phyloP scores from a whole-genome alignment of 2,888 invertebrate genomes.

The Odontomyia ornata region DNA sequence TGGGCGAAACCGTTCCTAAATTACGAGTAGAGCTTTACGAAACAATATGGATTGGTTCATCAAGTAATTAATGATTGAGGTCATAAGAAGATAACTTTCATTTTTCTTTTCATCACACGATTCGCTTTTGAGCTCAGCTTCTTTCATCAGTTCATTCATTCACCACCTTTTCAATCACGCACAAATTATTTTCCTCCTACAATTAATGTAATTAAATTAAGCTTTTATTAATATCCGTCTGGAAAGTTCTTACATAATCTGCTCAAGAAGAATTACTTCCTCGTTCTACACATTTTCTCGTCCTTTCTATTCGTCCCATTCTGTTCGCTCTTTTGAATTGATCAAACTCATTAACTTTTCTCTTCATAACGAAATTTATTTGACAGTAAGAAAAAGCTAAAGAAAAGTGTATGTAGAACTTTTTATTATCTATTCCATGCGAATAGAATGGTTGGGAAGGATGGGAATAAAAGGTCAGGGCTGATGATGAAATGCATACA shows the following conservation, averaged over 20 bases:
- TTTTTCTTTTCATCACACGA: too few relatives aligned
- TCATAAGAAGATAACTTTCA: too few relatives aligned
- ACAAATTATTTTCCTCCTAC: constrained; percentile 5
- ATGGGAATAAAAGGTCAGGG: too few relatives aligned
- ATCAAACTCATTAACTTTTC: constrained; percentile 31
- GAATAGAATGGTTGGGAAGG: not conserved
- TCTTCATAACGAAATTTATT: not conserved
- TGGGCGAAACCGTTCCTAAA: too few relatives aligned
- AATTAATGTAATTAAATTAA: constrained; percentile 24
- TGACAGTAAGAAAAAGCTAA: not conserved
- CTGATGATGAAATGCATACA: too few relatives aligned
- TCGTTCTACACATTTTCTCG: not conserved
- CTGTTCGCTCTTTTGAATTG: not conserved
- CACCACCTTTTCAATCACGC: not conserved
- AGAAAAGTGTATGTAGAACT: not conserved
- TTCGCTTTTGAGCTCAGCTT: too few relatives aligned
- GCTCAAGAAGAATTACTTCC: not conserved
- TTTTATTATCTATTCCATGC: not conserved
- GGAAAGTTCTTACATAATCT: constrained; percentile 18
- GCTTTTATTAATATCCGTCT: constrained; percentile 29
- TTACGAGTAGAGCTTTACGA: too few relatives aligned
- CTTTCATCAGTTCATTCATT: constrained; percentile 2
- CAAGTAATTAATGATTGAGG: too few relatives aligned
- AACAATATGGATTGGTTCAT: too few relatives aligned
- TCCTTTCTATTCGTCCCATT: not conserved